phyloP scores from a whole-genome alignment of 2,113 vertebrate species.

The Balaenoptera acutorostrata region DNA sequence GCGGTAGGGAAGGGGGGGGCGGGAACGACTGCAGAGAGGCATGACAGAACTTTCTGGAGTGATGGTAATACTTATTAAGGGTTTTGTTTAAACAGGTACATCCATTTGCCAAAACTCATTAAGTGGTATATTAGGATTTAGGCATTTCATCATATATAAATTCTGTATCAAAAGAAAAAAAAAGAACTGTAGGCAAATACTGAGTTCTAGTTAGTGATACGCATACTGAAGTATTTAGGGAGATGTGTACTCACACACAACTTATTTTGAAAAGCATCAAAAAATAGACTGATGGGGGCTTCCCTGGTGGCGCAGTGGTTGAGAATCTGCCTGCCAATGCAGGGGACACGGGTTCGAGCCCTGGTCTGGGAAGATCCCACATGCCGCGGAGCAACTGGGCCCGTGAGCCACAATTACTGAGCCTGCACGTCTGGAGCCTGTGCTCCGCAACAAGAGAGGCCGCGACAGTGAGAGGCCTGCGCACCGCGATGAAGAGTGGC shows the following conservation, averaged over 20 bases:
- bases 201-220: not conserved
- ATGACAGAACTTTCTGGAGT: not conserved
- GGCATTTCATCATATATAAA: not conserved
- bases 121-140: not conserved
- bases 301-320: too few relatives aligned
- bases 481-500: too few relatives aligned
- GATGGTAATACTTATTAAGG: not conserved
- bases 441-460: too few relatives aligned
- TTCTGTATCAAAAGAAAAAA: constrained; percentile 7
- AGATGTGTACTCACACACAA: not conserved
- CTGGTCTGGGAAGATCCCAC: too few relatives aligned
- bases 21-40: not conserved
- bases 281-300: not conserved
- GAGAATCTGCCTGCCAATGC: too few relatives aligned
- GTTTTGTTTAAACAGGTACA: not conserved
- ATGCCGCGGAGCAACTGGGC: too few relatives aligned
- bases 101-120: not conserved
- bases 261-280: constrained; percentile 11
- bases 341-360: too few relatives aligned
- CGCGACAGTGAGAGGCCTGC: too few relatives aligned
- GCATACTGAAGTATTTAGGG: not conserved
- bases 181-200: not conserved
- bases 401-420: too few relatives aligned
- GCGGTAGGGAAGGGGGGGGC: too few relatives aligned
- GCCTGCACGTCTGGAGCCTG: too few relatives aligned